Conservation (phyloP, 2,113 vertebrate species). For the Cebidichthys violaceus region DNA sequence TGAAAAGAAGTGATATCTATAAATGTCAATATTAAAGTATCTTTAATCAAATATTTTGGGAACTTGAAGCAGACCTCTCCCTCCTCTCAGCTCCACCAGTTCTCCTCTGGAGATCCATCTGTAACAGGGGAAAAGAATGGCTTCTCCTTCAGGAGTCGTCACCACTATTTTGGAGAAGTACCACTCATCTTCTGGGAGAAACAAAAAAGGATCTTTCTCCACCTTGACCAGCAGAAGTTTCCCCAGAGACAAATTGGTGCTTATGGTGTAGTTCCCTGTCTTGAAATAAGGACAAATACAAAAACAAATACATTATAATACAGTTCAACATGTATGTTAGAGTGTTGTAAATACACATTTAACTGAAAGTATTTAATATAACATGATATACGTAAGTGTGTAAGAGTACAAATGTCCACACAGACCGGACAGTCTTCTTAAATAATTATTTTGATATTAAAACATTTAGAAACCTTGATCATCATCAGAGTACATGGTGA, state of each 20-base stretch:
- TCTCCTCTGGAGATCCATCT: slow-evolving; percentile 76
- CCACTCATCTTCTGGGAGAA: slow-evolving; percentile 76
- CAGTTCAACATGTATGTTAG: not conserved
- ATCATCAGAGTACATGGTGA: not conserved
- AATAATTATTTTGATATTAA: not conserved
- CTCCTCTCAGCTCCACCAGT: slow-evolving; percentile 72
- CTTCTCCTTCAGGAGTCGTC: slow-evolving; percentile 65
- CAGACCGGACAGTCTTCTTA: not conserved
- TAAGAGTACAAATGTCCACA: not conserved
- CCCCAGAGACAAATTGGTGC: slow-evolving; percentile 54
- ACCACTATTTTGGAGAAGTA: slow-evolving; percentile 77
- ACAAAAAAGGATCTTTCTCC: slow-evolving; percentile 68
- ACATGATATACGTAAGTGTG: not conserved
- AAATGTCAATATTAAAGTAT: not conserved
- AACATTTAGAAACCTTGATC: not conserved
- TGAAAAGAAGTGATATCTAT: not conserved
- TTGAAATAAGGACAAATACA: not conserved
- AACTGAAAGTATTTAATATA: not conserved
- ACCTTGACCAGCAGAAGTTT: slow-evolving; percentile 73
- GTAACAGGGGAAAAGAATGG: slow-evolving; percentile 78
- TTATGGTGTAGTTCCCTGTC: not conserved
- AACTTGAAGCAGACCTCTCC: slow-evolving; percentile 65
- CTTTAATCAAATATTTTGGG: not conserved
- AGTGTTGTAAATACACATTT: not conserved
- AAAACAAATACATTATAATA: not conserved